These are phyloP conservation scores for Dolichallabes microphthalmus DNA, from an alignment of 2,113 vertebrate species.

Conservation along the genomic window DNA sequence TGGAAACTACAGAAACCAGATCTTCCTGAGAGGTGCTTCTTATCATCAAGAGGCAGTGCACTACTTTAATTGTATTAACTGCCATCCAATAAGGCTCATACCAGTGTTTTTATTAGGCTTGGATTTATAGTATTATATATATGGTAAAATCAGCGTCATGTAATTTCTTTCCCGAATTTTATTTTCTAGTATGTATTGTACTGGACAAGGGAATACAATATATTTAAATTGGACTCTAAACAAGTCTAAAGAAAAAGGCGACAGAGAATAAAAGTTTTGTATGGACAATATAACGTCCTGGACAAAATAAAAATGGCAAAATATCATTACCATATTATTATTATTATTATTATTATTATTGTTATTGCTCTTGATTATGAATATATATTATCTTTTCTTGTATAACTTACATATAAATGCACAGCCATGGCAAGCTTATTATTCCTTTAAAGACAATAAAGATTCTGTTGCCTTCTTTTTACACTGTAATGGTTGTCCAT, in stretches of 20 bases:
- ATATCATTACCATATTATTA: neutral
- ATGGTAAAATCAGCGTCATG: neutral
- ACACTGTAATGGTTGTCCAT: neutral
- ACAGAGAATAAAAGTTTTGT: neutral
- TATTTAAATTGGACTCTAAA: neutral
- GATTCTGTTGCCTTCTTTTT: neutral
- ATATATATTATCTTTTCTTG: neutral
- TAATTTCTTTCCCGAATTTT: neutral
- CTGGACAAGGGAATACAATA: neutral
- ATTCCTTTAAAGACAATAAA: conserved; percentile 29
- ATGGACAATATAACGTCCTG: neutral
- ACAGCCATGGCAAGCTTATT: neutral
- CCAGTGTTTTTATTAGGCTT: conserved; percentile 3
- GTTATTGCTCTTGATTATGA: neutral
- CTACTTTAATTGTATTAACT: neutral
- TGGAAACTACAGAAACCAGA: conserved; percentile 26
- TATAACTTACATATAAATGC: neutral
- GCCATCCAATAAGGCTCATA: conserved; percentile 11
- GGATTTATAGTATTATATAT: neutral
- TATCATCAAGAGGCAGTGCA: neutral
- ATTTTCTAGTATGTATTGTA: neutral
- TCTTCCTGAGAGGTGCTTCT: conserved; percentile 11
- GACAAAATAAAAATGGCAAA: neutral
- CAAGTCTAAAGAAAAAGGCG: neutral
- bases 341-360: neutral